phyloP scores from a whole-genome alignment of 2,113 vertebrate species.

The Nettapus auritus region DNA sequence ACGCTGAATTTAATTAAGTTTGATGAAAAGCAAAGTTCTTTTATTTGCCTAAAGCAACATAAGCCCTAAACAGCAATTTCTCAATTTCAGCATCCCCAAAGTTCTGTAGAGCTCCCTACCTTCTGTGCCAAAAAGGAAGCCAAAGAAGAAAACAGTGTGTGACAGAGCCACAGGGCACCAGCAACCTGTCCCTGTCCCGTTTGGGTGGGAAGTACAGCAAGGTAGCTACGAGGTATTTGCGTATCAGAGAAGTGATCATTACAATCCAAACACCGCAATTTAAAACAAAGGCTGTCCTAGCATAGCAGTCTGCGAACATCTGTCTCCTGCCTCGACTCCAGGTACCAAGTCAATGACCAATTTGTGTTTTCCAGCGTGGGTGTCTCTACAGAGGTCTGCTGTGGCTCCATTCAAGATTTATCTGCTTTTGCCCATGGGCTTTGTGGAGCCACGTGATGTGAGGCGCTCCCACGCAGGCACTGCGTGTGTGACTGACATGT shows the following conservation, averaged over 20 bases:
- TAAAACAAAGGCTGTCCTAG: neutral
- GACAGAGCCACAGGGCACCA: neutral
- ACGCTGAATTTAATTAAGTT: slow-evolving; percentile 36
- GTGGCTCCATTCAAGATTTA: slow-evolving; percentile 66
- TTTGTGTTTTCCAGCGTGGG: slow-evolving; percentile 49
- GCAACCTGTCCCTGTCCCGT: neutral
- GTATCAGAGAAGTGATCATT: neutral
- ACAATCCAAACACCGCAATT: neutral
- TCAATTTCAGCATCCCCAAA: neutral
- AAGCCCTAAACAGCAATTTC: neutral
- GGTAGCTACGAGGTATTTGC: neutral
- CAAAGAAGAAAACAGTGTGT: neutral
- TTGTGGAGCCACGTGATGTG: slow-evolving; percentile 24
- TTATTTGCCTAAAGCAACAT: neutral
- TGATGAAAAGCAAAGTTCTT: slow-evolving; percentile 15
- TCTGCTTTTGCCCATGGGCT: slow-evolving; percentile 47
- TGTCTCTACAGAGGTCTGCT: slow-evolving; percentile 42
- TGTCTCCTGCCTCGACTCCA: neutral
- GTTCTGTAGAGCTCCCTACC: neutral
- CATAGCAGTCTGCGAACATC: neutral
- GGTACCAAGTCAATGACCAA: slow-evolving; percentile 29
- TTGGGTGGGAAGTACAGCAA: neutral
- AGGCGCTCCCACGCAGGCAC: slow-evolving; percentile 16
- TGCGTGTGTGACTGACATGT: neutral
- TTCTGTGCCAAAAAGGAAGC: neutral